A percentile compares a stretch with the other conserved stretches of the same genome.
Conservation (phyloP, 1,140 invertebrate species). For the Drosophila aff. region DNA sequence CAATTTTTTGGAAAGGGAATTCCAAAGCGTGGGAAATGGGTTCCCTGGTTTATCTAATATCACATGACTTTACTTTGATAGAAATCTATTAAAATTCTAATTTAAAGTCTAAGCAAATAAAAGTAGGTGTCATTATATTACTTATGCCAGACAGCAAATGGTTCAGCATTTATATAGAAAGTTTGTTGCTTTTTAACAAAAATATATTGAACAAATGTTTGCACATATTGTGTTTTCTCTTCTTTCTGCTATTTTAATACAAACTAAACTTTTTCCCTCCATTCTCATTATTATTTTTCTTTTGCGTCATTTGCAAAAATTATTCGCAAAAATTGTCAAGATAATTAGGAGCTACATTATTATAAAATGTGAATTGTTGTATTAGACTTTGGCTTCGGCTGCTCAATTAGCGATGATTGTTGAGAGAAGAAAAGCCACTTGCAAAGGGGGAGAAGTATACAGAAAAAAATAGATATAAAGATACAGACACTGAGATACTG, state of each 20-base stretch:
- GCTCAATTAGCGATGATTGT: constrained; percentile 72
- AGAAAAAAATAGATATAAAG: constrained; percentile 2
- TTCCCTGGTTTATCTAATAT: background rate
- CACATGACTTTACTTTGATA: background rate
- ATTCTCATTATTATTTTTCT: constrained; percentile 9
- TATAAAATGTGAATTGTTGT: constrained; percentile 45
- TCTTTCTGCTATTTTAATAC: background rate
- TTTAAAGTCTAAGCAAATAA: background rate
- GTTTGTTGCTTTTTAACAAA: background rate
- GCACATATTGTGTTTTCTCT: background rate
- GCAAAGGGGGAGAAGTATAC: background rate
- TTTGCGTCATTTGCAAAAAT: constrained; percentile 34
- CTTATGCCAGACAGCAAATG: background rate
- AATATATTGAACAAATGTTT: background rate
- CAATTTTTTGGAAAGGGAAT: constrained; percentile 25
- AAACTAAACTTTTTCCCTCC: background rate
- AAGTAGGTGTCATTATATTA: no score
- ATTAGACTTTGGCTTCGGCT: constrained; percentile 44
- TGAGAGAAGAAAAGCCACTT: constrained; percentile 29
- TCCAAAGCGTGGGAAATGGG: constrained; percentile 24
- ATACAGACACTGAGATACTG: background rate
- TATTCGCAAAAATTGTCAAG: constrained; percentile 32
- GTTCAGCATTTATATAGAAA: constrained; percentile 9
- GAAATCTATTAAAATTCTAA: background rate
- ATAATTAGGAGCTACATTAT: constrained; percentile 26